Conservation (phyloP, 2,113 vertebrate species). For the Myiagra hebetior region DNA sequence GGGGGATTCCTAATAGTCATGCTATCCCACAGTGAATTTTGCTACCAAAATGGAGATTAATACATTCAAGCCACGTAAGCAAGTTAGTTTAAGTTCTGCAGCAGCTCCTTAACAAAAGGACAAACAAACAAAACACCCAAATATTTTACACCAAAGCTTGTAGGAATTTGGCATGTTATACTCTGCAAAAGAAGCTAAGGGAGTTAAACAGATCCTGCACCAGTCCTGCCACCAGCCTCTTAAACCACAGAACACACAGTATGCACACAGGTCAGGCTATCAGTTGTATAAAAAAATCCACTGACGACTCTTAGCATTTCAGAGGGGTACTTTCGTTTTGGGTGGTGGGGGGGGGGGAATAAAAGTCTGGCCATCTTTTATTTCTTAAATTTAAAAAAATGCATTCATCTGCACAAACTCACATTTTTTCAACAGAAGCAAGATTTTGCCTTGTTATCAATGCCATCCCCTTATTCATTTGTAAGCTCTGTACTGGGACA, state of each 20-base stretch:
- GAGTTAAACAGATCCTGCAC: slow-evolving; percentile 6
- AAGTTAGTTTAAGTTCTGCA: background rate
- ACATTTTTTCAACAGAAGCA: background rate
- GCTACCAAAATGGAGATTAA: background rate
- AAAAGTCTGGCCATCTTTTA: background rate
- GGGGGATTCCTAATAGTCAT: background rate
- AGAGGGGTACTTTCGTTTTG: background rate
- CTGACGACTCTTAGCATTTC: background rate
- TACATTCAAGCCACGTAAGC: background rate
- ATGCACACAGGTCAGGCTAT: background rate
- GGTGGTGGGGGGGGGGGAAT: too few species aligned
- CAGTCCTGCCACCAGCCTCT: background rate
- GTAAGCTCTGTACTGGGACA: background rate
- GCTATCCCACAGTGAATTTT: background rate
- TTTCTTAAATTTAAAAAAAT: background rate
- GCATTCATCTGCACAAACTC: background rate
- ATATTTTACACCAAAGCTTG: background rate
- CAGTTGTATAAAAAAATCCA: background rate
- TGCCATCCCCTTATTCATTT: background rate
- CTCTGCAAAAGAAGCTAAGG: background rate
- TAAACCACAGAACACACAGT: background rate
- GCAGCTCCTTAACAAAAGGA: background rate
- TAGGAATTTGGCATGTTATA: background rate
- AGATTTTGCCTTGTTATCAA: background rate
- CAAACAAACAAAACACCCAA: background rate